Conservation (phyloP, 92 coral and sea anemone genomes). For the Nematostella vectensis region DNA sequence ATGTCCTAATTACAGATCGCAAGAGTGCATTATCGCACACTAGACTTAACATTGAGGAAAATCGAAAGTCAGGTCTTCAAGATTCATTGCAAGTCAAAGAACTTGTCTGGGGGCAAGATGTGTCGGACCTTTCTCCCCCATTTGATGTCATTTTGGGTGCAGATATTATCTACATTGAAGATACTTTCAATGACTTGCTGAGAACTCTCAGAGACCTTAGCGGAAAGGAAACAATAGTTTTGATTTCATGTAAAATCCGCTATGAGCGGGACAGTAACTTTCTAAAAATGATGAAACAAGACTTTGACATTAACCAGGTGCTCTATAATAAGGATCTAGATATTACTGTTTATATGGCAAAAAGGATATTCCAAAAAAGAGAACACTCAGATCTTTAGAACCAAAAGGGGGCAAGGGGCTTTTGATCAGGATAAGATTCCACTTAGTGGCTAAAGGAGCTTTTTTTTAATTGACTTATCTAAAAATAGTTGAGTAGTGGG, state of each 20-base stretch:
- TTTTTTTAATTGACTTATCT: too few species aligned
- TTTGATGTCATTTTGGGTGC: slow-evolving; percentile 85
- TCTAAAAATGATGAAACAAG: slow-evolving; percentile 44
- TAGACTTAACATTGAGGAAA: slow-evolving; percentile 58
- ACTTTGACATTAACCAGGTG: slow-evolving; percentile 39
- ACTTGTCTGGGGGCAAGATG: slow-evolving; percentile 90
- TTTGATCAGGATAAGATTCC: too few species aligned
- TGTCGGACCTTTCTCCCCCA: slow-evolving; percentile 55
- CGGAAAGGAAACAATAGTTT: slow-evolving; percentile 42
- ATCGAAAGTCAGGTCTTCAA: slow-evolving; percentile 8
- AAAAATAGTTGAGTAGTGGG: too few species aligned
- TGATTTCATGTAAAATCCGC: slow-evolving; percentile 85
- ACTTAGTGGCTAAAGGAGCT: too few species aligned
- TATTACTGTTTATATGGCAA: slow-evolving; percentile 63
- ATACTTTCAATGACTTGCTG: slow-evolving; percentile 58
- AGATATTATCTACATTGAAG: slow-evolving; percentile 89
- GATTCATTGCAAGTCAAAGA: slow-evolving; percentile 35
- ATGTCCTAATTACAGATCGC: slow-evolving; percentile 79
- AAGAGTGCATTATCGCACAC: slow-evolving; percentile 68
- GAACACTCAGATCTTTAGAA: too few species aligned
- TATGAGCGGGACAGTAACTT: slow-evolving; percentile 83
- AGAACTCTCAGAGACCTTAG: slow-evolving; percentile 71
- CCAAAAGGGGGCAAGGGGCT: too few species aligned
- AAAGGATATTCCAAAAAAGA: not conserved
- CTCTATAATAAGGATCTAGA: slow-evolving; percentile 55